These are phyloP conservation scores for Dryocosmus kuriphilus DNA, from an alignment of 2,888 invertebrate genomes.

Conservation along the genomic window DNA sequence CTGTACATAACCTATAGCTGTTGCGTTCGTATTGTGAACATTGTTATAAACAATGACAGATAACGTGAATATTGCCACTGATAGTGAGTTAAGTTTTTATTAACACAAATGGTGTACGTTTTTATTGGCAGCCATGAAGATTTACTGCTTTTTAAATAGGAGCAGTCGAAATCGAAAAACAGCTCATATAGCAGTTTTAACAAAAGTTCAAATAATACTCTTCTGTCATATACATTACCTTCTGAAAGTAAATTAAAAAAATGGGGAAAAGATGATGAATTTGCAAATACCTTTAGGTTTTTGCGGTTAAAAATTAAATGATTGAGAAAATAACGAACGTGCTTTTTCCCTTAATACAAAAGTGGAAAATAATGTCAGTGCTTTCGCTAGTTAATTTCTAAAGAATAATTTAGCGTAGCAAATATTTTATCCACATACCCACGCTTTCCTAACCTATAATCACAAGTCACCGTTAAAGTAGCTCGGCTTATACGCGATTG, in stretches of 20 bases:
- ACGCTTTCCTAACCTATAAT: constrained; percentile 6
- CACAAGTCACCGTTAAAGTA: neutral
- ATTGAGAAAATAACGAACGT: neutral
- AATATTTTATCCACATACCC: constrained; percentile 4
- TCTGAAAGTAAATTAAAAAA: neutral
- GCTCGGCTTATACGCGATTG: constrained; percentile 22
- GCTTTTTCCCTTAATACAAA: neutral
- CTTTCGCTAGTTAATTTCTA: neutral
- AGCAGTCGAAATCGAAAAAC: neutral
- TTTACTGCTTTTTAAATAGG: too few species aligned
- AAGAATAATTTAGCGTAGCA: constrained; percentile 21
- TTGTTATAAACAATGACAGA: too few species aligned
- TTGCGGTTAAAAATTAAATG: neutral
- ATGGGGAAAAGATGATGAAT: neutral
- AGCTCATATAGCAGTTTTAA: too few species aligned
- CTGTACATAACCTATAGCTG: too few species aligned
- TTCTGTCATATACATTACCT: neutral
- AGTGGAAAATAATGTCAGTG: constrained; percentile 16
- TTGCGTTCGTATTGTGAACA: too few species aligned
- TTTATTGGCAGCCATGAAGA: too few species aligned
- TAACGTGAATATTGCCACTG: too few species aligned
- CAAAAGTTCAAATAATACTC: neutral
- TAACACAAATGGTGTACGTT: too few species aligned
- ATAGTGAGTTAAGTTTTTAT: too few species aligned
- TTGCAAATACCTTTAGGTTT: neutral